phyloP scores from a whole-genome alignment of 2,888 invertebrate genomes.

The Platypus cylindrus region DNA sequence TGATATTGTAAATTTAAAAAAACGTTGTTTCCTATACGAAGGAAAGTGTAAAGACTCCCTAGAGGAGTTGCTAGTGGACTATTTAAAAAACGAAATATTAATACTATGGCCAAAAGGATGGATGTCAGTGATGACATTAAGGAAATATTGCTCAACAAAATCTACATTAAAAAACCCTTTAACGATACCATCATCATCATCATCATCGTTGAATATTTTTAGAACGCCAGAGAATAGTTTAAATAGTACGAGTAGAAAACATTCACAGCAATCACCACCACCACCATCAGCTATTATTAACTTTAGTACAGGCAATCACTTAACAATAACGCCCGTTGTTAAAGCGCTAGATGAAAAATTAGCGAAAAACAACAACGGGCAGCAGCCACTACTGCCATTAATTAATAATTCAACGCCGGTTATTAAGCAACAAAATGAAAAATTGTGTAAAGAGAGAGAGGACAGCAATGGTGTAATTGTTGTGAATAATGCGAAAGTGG shows the following conservation, averaged over 20 bases:
- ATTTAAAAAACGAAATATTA: slow-evolving; percentile 37
- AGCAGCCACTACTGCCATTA: too few species aligned
- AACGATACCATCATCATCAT: too few species aligned
- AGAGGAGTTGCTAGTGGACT: slow-evolving; percentile 37
- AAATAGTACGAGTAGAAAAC: slow-evolving; percentile 3
- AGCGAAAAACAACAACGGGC: slow-evolving; percentile 6
- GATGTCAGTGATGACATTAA: slow-evolving; percentile 35
- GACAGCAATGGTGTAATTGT: slow-evolving; percentile 13
- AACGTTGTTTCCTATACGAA: slow-evolving; percentile 29
- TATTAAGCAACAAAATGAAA: slow-evolving; percentile 2
- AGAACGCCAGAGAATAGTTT: slow-evolving; percentile 9
- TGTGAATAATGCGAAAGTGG: slow-evolving; percentile 14
- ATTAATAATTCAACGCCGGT: slow-evolving; percentile 3
- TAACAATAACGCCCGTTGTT: slow-evolving; percentile 15
- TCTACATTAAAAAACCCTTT: slow-evolving; percentile 13
- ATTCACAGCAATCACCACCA: slow-evolving; percentile 11
- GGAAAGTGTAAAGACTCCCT: slow-evolving; percentile 36
- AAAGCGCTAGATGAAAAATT: slow-evolving; percentile 7
- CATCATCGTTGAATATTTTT: too few species aligned
- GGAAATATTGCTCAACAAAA: slow-evolving; percentile 24
- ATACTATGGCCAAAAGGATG: slow-evolving; percentile 44
- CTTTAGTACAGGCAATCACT: slow-evolving; percentile 9
- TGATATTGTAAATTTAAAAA: slow-evolving; percentile 29
- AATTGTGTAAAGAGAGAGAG: slow-evolving; percentile 4
- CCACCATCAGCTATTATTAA: slow-evolving; percentile 9